Percentiles rank a stretch among this genome's conserved stretches.
phyloP scores from a whole-genome alignment of 2,113 vertebrate genomes.

The Genyomyrus donnyi region DNA sequence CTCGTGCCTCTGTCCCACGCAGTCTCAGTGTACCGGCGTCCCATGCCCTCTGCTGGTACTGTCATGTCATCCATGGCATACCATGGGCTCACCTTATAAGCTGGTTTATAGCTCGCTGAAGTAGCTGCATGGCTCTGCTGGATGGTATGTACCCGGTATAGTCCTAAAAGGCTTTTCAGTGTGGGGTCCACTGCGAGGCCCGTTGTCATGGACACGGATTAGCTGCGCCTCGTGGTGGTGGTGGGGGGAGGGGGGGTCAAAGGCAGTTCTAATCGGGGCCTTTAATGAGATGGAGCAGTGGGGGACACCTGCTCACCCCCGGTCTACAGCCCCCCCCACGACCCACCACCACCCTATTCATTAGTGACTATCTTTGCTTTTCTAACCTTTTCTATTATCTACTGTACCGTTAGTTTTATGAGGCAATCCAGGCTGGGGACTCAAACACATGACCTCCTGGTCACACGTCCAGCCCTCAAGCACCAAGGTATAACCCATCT shows the following conservation, averaged over 20 bases:
- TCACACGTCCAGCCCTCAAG: background rate
- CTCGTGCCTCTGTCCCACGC: background rate
- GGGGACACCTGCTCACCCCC: background rate
- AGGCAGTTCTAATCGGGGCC: background rate
- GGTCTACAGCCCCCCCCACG: background rate
- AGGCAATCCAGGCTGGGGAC: background rate
- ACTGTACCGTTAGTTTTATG: background rate
- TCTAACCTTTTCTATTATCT: background rate
- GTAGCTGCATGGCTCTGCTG: background rate
- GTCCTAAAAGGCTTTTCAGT: background rate
- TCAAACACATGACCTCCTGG: background rate
- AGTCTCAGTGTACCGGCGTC: background rate
- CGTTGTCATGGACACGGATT: constrained; percentile 5
- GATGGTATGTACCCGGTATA: background rate
- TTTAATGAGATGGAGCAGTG: constrained; percentile 9
- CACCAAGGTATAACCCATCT: background rate
- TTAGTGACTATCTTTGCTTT: background rate
- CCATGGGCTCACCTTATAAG: background rate
- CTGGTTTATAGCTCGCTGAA: background rate
- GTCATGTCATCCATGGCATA: background rate
- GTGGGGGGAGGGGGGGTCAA: background rate
- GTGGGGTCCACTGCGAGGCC: background rate
- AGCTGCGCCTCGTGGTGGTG: background rate
- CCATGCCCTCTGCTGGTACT: background rate
- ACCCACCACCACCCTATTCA: background rate